phyloP scores from a whole-genome alignment of 2,113 vertebrate genomes.

The Gasterosteus nipponicus region DNA sequence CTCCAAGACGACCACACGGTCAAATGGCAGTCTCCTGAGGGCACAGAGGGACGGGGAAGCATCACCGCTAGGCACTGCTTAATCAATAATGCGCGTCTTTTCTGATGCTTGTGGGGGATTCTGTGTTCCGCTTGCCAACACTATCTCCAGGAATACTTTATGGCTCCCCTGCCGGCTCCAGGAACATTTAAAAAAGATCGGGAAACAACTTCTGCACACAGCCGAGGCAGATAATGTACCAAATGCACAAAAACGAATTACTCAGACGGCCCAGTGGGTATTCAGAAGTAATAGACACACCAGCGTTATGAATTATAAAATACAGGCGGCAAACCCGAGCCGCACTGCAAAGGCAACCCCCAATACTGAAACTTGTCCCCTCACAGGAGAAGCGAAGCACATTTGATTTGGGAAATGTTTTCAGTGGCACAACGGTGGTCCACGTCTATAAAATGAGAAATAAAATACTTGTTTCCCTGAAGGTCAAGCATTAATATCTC shows the following conservation, averaged over 20 bases:
- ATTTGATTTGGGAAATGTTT: constrained; percentile 19
- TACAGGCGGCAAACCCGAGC: constrained; percentile 36
- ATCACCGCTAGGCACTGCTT: constrained; percentile 1
- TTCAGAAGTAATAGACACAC: constrained; percentile 59
- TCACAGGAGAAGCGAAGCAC: constrained; percentile 21
- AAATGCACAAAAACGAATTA: constrained; percentile 67
- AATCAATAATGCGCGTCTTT: constrained; percentile 26
- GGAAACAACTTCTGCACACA: constrained; percentile 56
- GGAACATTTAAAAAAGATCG: constrained; percentile 55
- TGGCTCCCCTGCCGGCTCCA: constrained; percentile 52
- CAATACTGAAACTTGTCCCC: constrained; percentile 13
- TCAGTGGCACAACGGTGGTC: constrained; percentile 2
- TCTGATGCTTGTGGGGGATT: constrained; percentile 32
- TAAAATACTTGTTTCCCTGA: constrained; percentile 40
- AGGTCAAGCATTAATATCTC: constrained; percentile 64
- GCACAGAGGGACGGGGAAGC: background rate
- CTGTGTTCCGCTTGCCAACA: constrained; percentile 36
- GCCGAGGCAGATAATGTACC: constrained; percentile 54
- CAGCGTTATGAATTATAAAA: constrained; percentile 61
- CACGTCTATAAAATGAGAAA: constrained; percentile 32
- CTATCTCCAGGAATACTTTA: constrained; percentile 50
- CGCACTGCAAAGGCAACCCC: constrained; percentile 21
- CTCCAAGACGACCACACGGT: constrained; percentile 97
- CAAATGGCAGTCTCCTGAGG: constrained; percentile 93
- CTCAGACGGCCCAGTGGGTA: constrained; percentile 59